Evolutionary conservation across 2,797 vertebrate species (phyloP).

Genomic region (Columba guinea): DNA sequence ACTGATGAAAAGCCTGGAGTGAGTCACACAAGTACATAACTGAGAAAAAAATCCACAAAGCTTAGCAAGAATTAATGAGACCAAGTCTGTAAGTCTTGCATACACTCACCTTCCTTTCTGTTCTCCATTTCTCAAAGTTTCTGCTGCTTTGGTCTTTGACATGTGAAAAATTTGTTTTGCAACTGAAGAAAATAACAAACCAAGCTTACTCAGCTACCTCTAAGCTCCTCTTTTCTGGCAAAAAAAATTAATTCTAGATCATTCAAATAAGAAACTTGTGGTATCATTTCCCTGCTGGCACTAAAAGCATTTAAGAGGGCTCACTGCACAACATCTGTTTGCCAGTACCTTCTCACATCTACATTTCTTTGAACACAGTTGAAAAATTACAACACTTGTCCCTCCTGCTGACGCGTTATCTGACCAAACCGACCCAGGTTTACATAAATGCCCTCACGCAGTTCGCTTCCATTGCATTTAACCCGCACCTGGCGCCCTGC

Average conservation of each 20-base stretch:
- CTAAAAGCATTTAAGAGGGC: background rate
- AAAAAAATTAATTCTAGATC: background rate
- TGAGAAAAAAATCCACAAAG: background rate
- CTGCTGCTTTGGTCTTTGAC: background rate
- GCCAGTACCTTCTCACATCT: background rate
- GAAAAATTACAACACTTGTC: background rate
- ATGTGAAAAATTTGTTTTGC: background rate
- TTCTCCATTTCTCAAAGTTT: background rate
- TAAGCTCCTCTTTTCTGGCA: background rate
- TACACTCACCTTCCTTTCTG: background rate
- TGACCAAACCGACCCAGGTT: background rate
- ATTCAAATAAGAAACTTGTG: background rate
- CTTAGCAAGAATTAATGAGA: background rate
- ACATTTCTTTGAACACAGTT: background rate
- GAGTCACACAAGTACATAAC: background rate
- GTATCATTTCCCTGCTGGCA: background rate
- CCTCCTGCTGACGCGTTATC: fast-evolving
- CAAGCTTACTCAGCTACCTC: background rate
- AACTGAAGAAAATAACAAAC: background rate
- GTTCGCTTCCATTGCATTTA: fast-evolving
- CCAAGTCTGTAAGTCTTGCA: fast-evolving
- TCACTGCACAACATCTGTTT: background rate
- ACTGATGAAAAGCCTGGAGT: background rate
- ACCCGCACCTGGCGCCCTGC: fast-evolving
- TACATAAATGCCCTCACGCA: fast-evolving